Evolutionary conservation across 2,888 invertebrate genomes (phyloP).

Genomic region (Timema podura): DNA sequence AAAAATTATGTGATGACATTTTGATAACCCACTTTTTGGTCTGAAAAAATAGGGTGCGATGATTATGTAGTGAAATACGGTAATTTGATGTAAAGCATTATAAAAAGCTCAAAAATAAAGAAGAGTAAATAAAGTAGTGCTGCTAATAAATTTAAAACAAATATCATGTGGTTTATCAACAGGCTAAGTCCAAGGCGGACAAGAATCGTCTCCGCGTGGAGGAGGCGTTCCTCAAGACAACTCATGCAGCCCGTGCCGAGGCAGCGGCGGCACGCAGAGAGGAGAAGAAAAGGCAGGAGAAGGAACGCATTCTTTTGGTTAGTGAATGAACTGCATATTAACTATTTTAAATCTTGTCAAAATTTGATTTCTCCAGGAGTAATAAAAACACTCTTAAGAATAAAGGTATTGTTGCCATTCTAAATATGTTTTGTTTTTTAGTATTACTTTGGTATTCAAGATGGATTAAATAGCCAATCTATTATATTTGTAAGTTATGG

Average conservation of each 20-base stretch:
- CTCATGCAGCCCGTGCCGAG: constrained; percentile 95
- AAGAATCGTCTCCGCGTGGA: constrained; percentile 91
- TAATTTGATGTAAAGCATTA: too few species aligned
- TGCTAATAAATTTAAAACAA: neutral
- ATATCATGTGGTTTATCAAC: too few species aligned
- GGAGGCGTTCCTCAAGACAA: constrained; percentile 89
- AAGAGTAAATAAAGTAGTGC: neutral
- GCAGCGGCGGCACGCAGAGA: constrained; percentile 91
- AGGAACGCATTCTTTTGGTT: constrained; percentile 82
- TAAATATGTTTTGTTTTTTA: neutral
- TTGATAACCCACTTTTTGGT: too few species aligned
- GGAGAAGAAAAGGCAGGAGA: constrained; percentile 88
- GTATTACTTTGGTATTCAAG: too few species aligned
- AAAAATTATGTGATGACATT: too few species aligned
- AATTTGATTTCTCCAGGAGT: constrained; percentile 1
- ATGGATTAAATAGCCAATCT: too few species aligned
- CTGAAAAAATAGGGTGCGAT: too few species aligned
- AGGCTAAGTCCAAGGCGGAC: constrained; percentile 88
- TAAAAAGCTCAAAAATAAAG: neutral
- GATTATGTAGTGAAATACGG: too few species aligned
- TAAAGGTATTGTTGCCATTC: neutral
- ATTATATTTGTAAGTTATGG: too few species aligned
- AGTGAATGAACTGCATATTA: constrained; percentile 29
- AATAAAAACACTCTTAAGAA: neutral
- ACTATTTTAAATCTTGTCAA: neutral